Evolutionary conservation across 2,888 invertebrate species (phyloP), one percentile per base, ranked within the genome.

Genomic region (Cryptophagus acutangulus): DNA sequence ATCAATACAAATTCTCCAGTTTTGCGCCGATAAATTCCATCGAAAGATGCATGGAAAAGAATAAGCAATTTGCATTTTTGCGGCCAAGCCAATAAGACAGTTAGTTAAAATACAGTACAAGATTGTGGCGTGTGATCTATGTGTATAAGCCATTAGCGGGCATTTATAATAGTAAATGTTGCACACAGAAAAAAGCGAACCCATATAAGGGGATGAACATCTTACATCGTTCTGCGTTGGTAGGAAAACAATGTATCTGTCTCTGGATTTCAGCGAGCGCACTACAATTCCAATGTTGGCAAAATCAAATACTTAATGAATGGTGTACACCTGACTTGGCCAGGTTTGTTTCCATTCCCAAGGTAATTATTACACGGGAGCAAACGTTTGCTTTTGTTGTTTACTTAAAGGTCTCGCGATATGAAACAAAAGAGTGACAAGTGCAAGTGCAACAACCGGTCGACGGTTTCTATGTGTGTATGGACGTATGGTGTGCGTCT

Each of bases 381-480:
- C 58, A 65, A 66, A 66, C 63, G 65, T 66, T 66, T 64, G 58
- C 62, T 53, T 59, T 63, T 58, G 52, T 51, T 57, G 59, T 65
- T 64, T 64, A 55, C 57, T 55, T 48, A 58, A 55, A 59, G 61
- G 62, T 62, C 62, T 62, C 55, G 63, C 51, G 58, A 59, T 61
- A 60, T 61, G 63, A 65, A 66, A 67, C 65, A 66, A 66, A 66
- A 66, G 65, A 64, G 61, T 65, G 64, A 65, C 65, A 65, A 61
- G 61, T 57, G 52, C 54, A 57, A 57, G 60, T 65, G 65, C 67
- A 67, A 66, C 63, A 67, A 67, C 67, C 67, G 65, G 63, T 65
- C 65, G 64, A 54, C 58, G 64, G 58, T 55, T 61, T 44, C 45
- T 41, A 38, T 41, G 41, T 48, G 39, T 31, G 36, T 36, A n/a